Conservation (phyloP, 2,797 vertebrate species). For the Gephyroberyx darwinii region DNA sequence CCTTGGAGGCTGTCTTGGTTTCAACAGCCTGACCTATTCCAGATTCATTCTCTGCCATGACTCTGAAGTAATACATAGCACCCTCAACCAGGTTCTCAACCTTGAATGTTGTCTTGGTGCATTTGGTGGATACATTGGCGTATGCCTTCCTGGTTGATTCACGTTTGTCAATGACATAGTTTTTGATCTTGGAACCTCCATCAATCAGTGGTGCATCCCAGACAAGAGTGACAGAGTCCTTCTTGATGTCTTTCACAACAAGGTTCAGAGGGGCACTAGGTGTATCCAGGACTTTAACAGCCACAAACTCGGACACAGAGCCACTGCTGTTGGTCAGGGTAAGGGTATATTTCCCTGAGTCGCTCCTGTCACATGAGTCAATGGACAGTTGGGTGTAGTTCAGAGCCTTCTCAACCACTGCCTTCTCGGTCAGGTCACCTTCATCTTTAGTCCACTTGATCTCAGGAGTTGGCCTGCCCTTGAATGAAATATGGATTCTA, state of each 20-base stretch:
- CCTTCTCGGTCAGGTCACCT: constrained; percentile 88
- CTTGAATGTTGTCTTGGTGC: constrained; percentile 92
- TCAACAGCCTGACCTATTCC: constrained; percentile 92
- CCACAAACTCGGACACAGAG: constrained; percentile 90
- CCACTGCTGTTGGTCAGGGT: constrained; percentile 94
- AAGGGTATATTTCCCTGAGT: constrained; percentile 94
- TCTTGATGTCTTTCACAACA: constrained; percentile 91
- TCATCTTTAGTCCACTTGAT: constrained; percentile 96
- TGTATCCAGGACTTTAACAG: constrained; percentile 95
- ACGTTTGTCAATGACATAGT: constrained; percentile 97
- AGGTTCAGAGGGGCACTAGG: constrained; percentile 93
- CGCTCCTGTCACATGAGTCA: constrained; percentile 94
- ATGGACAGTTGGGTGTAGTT: constrained; percentile 94
- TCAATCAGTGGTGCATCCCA: constrained; percentile 95
- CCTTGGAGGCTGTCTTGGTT: constrained; percentile 91
- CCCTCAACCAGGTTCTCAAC: constrained; percentile 96
- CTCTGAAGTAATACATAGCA: constrained; percentile 97
- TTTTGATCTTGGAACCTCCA: constrained; percentile 95
- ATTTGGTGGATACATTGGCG: constrained; percentile 93
- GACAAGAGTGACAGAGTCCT: constrained; percentile 87
- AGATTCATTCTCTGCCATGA: constrained; percentile 98
- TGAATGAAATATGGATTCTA: constrained; percentile 94
- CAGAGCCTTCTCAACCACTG: constrained; percentile 89
- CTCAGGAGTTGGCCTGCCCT: constrained; percentile 93
- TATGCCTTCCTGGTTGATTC: constrained; percentile 98